Base-by-base conservation (phyloP, 2,888 invertebrate genomes). In the Melinaea menophilus region DNA sequence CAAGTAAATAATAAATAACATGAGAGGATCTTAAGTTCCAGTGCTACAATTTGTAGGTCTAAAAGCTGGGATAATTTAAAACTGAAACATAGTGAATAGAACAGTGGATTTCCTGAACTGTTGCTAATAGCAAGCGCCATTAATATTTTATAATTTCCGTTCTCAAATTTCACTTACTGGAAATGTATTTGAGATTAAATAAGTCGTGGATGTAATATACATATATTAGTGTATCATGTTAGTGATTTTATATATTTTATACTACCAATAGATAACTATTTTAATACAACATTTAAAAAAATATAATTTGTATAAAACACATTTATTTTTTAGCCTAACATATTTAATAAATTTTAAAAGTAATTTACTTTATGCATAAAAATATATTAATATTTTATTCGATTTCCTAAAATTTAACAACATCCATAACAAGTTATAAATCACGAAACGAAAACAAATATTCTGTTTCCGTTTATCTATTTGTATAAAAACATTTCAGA, bases 81-180 rank as follows among this genome's bases (percentile, higher is more conserved):
- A 33, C 22, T 47, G n/a, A 22, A 31, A 31, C 45, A 33, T 31
- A 56, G 41, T 54, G 54, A 61, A 58, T 56, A 51, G 51, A 58
- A n/a, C 55, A 51, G 37, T 60, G n/a, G 5, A 56, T 71, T 47
- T 57, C 73, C 73, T 73, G 72, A 70, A 73, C 71, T 73, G 75
- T 73, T 75, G 79, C 78, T 84, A 83, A 83, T 82, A 82, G 79
- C 78, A 58, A 70, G 71, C 75, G 75, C 77, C 81, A 81, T 83
- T 83, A 86, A 80, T 79, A 78, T 76, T 81, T 84, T 84, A 85
- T 85, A 85, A 84, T 80, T 83, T 85, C 82, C 81, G 73, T 76
- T 73, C 76, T 72, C 77, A 73, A 79, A 76, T 75, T 76, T 60
- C 70, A 68, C 67, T 70, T 71, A 64, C 64, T 63, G 72, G 68